Percentiles rank a stretch among this genome's conserved stretches.
These are phyloP conservation scores for Neosilurus hyrtlii DNA, from an alignment of 2,797 vertebrate genomes.

Conservation along the genomic window DNA sequence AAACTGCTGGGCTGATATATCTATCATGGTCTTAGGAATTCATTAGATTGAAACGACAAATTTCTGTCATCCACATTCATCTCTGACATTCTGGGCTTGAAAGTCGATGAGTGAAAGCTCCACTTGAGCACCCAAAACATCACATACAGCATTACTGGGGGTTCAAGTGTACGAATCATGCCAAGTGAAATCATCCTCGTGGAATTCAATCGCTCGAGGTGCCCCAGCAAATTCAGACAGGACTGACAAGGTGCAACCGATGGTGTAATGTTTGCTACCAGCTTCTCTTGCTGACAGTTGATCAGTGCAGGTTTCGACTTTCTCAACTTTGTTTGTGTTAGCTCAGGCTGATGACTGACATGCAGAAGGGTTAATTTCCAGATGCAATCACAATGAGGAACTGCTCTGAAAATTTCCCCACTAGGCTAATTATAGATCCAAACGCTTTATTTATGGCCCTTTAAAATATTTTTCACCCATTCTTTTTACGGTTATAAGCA, in stretches of 20 bases:
- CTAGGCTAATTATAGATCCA: constrained; percentile 26
- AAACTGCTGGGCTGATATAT: neutral
- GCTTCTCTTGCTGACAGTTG: constrained; percentile 20
- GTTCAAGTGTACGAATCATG: constrained; percentile 40
- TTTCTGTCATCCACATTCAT: constrained; percentile 13
- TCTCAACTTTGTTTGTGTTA: constrained; percentile 11
- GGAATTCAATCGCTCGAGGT: constrained; percentile 50
- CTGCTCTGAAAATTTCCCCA: constrained; percentile 1
- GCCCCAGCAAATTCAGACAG: constrained; percentile 26
- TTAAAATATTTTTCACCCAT: neutral
- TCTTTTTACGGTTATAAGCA: no score
- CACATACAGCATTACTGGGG: constrained; percentile 36
- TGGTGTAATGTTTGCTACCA: constrained; percentile 26
- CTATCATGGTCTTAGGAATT: neutral
- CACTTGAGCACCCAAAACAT: constrained; percentile 53
- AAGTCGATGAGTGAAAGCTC: constrained; percentile 43
- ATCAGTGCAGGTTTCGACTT: constrained; percentile 18
- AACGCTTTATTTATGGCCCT: neutral
- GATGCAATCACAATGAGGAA: constrained; percentile 18
- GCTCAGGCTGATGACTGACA: constrained; percentile 31
- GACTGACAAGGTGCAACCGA: constrained; percentile 27
- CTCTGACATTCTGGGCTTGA: constrained; percentile 35
- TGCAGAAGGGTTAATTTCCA: constrained; percentile 16
- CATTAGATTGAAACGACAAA: neutral
- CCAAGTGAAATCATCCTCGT: constrained; percentile 55